phyloP scores from a whole-genome alignment of 2,888 invertebrate genomes.

The Cephus runcator region DNA sequence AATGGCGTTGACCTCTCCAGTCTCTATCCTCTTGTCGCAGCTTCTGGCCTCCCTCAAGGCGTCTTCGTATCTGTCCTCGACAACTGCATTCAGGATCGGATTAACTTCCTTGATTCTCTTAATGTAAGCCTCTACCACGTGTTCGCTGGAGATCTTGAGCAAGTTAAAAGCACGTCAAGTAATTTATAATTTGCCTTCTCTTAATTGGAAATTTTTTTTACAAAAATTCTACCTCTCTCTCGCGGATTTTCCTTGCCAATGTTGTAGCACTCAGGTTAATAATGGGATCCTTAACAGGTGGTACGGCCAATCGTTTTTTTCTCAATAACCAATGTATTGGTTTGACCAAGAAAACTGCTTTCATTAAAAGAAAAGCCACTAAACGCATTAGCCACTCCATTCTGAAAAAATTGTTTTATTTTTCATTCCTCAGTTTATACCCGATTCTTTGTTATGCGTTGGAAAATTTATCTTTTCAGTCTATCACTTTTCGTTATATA shows the following conservation, averaged over 20 bases:
- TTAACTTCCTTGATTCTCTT: conserved; percentile 82
- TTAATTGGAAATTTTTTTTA: background rate
- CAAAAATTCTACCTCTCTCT: conserved; percentile 44
- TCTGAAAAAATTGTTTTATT: background rate
- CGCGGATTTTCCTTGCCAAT: conserved; percentile 52
- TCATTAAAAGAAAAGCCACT: background rate
- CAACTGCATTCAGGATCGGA: conserved; percentile 81
- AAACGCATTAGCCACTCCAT: background rate
- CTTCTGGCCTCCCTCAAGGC: conserved; percentile 81
- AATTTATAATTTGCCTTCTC: background rate
- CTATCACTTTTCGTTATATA: background rate
- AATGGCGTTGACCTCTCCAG: conserved; percentile 69
- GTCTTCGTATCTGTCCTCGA: conserved; percentile 80
- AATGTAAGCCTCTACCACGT: conserved; percentile 79
- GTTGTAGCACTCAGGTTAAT: conserved; percentile 46
- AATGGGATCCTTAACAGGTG: conserved; percentile 43
- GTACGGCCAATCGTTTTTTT: conserved; percentile 27
- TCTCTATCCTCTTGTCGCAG: conserved; percentile 76
- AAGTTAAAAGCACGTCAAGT: background rate
- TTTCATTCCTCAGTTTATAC: background rate
- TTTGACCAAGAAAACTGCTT: background rate
- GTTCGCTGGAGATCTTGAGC: conserved; percentile 75
- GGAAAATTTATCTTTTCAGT: background rate
- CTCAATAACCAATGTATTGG: conserved; percentile 24
- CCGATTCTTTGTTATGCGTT: background rate